phyloP scores from a whole-genome alignment of 2,888 invertebrate genomes.

The Chloroclystis v-ata region DNA sequence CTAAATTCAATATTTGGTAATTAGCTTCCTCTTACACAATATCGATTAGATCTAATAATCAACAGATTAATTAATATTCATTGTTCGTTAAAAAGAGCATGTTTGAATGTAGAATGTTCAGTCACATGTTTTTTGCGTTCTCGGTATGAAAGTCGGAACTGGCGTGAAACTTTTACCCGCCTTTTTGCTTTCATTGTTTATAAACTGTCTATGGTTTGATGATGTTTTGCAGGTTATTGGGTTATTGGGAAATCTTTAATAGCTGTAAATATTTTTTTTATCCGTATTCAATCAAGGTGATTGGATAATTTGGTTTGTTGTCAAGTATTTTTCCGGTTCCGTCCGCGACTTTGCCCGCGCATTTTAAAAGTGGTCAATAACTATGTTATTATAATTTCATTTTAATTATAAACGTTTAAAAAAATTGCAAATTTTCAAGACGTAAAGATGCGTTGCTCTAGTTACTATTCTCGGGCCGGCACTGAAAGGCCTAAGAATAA shows the following conservation, averaged over 20 bases:
- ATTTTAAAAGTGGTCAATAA: no score
- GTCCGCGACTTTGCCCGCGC: no score
- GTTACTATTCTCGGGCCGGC: no score
- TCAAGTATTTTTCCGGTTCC: no score
- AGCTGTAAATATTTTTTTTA: no score
- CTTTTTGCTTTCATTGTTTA: constrained; percentile 18
- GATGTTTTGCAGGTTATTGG: constrained; percentile 9
- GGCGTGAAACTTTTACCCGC: constrained; percentile 38
- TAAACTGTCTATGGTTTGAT: not conserved
- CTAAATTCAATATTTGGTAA: not conserved
- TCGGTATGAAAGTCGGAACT: constrained; percentile 60
- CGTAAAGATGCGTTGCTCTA: no score
- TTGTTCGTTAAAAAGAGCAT: constrained; percentile 14
- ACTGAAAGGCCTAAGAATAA: no score
- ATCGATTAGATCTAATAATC: constrained; percentile 4
- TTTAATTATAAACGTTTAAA: no score
- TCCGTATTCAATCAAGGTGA: no score
- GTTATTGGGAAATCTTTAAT: not conserved
- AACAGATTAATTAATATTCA: constrained; percentile 16
- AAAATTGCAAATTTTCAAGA: no score
- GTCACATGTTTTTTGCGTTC: constrained; percentile 39
- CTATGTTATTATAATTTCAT: no score
- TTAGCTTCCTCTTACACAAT: not conserved
- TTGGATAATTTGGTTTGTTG: no score
- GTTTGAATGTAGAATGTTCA: constrained; percentile 11